These are phyloP conservation scores for Coccyzus lansbergi DNA, from an alignment of 2,797 vertebrate species.

Conservation along the genomic window DNA sequence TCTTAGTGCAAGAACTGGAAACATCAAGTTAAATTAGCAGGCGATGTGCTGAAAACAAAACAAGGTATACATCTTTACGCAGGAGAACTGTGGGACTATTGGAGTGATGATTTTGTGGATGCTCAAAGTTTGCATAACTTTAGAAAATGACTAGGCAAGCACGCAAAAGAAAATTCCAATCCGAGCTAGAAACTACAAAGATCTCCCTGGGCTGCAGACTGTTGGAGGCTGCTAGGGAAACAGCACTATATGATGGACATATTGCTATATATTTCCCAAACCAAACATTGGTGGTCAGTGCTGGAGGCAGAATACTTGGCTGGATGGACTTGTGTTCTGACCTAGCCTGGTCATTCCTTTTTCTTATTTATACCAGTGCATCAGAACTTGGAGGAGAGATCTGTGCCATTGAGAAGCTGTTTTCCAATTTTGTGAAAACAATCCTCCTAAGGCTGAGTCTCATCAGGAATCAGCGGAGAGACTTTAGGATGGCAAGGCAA, in stretches of 20 bases:
- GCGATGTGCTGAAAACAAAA: constrained; percentile 44
- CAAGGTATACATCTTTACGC: neutral
- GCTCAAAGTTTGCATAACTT: constrained; percentile 28
- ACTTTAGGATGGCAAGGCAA: neutral
- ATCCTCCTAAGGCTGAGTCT: neutral
- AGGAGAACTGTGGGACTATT: neutral
- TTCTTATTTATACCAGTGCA: neutral
- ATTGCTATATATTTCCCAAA: neutral
- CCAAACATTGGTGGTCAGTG: neutral
- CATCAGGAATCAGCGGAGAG: neutral
- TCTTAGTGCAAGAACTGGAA: constrained; percentile 37
- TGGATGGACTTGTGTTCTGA: neutral
- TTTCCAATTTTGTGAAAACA: neutral
- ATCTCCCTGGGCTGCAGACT: neutral
- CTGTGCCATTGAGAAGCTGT: neutral
- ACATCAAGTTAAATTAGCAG: constrained; percentile 19
- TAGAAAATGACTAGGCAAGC: neutral
- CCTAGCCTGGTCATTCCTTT: neutral
- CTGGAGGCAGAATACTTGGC: neutral
- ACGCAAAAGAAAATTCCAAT: constrained; percentile 1
- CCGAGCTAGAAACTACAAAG: neutral
- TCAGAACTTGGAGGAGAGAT: neutral
- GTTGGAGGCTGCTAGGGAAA: constrained; percentile 31
- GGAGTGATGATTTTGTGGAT: neutral
- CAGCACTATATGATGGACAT: neutral